These are phyloP conservation scores for Trididemnum miniatum DNA, from an alignment of 23 tunicate species.

Conservation along the genomic window DNA sequence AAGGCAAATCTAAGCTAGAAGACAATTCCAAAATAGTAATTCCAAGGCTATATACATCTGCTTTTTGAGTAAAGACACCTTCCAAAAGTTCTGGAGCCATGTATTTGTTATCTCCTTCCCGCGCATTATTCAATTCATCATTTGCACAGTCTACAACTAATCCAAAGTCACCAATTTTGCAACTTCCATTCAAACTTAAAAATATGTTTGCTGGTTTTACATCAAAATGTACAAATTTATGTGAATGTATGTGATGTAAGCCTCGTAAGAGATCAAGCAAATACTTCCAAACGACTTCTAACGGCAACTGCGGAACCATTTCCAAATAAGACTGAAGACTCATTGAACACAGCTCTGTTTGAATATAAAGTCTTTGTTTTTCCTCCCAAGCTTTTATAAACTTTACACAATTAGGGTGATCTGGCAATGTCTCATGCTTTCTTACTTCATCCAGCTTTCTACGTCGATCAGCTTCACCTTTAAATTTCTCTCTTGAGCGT, in stretches of 20 bases:
- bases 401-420: slow-evolving; percentile 71
- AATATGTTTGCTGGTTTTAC: slow-evolving; percentile 88
- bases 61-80: slow-evolving; percentile 66
- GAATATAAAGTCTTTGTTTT: slow-evolving; percentile 75
- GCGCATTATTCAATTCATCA: slow-evolving; percentile 51
- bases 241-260: slow-evolving; percentile 70
- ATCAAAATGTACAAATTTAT: slow-evolving; percentile 84
- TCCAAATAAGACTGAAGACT: slow-evolving; percentile 67
- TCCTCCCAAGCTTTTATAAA: slow-evolving; percentile 96
- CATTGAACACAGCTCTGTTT: slow-evolving; percentile 80
- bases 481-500: slow-evolving; percentile 81
- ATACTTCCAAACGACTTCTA: slow-evolving; percentile 53
- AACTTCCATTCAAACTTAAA: slow-evolving; percentile 39
- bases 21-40: slow-evolving; percentile 69
- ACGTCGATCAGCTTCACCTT: slow-evolving; percentile 65
- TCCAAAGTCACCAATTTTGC: slow-evolving; percentile 92
- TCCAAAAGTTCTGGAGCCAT: slow-evolving; percentile 82
- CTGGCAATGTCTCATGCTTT: slow-evolving; percentile 73
- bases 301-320: slow-evolving; percentile 29
- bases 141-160: slow-evolving; percentile 43
- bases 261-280: slow-evolving; percentile 74
- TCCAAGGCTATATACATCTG: slow-evolving; percentile 90
- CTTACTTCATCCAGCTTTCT: slow-evolving; percentile 80
- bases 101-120: slow-evolving; percentile 88
- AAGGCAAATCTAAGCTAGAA: slow-evolving; percentile 69